Evolutionary conservation across 2,113 vertebrate species (phyloP).

Genomic region (Indicator indicator): DNA sequence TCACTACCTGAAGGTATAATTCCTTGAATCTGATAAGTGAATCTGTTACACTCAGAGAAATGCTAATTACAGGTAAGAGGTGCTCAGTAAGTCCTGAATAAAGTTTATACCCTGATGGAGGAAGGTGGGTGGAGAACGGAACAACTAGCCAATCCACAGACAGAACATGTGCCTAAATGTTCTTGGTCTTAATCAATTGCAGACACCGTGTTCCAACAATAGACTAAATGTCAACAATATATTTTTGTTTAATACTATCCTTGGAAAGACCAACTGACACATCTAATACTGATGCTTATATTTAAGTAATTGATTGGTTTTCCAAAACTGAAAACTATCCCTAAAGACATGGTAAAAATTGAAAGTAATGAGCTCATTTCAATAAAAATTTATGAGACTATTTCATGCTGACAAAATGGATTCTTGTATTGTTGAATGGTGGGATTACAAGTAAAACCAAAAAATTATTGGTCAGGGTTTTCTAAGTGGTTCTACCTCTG

Average conservation of each 20-base stretch:
- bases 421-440: not conserved
- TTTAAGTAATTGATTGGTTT: not conserved
- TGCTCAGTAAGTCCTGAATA: not conserved
- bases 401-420: constrained; percentile 61
- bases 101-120: not conserved
- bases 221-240: not conserved
- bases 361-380: constrained; percentile 72
- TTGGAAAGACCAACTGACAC: not conserved
- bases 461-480: no score
- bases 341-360: constrained; percentile 45
- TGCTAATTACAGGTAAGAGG: constrained; percentile 1
- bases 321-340: not conserved
- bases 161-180: not conserved
- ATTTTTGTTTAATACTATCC: not conserved
- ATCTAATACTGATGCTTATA: not conserved
- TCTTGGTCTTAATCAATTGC: not conserved
- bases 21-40: constrained; percentile 65
- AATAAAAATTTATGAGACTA: constrained; percentile 72
- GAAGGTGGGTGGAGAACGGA: not conserved
- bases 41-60: constrained; percentile 40
- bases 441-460: no score
- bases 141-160: not conserved
- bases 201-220: not conserved
- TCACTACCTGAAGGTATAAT: constrained; percentile 73
- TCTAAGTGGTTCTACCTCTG: no score